Evolutionary conservation across 2,113 vertebrate species (phyloP), one percentile per base, ranked within the genome.

Genomic region (Mesitornis unicolor): DNA sequence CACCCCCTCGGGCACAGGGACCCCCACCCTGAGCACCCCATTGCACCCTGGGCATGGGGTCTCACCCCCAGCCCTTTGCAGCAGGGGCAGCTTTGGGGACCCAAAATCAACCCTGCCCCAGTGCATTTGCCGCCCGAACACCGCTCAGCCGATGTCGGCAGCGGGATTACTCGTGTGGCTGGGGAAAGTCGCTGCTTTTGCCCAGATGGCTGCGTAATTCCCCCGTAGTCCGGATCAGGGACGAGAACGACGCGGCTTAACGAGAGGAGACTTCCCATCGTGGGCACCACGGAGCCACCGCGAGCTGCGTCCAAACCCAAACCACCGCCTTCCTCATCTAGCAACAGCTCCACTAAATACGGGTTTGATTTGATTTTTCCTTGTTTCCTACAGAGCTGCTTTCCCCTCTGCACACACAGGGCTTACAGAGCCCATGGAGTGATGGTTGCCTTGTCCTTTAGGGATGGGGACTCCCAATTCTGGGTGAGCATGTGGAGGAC

Each of bases 101-200:
- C 33, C 28, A 15, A 63, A 59, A 10, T 11, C 35, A 65, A 19
- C 15, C 77, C 33, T 4, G 4, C 36, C 36, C 91, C 6, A 9
- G 48, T 28, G 60, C 61, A 31, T 21, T 90, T 42, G 47, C 40
- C n/a, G n/a, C n/a, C n/a, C n/a, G n/a, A n/a, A n/a, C n/a, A n/a
- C n/a, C n/a, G n/a, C n/a, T n/a, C n/a, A n/a, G n/a, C n/a, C n/a
- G 45, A 71, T 85, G 78, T 87, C 79, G 38, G 67, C 69, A 56
- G 69, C 13, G 82, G 91, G 91, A 94, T 95, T 97, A 97, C 89
- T 94, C 84, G 25, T 91, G 86, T 80, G 48, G 89, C 10, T 40
- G 56, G 45, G 54, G 84, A 96, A 87, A 93, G 97, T 16, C 67
- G 13, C 36, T 96, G 83, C 48, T 95, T 42, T 57, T 57, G 89